phyloP scores from a whole-genome alignment of 2,113 vertebrate species.

The Oreocharis arfaki region DNA sequence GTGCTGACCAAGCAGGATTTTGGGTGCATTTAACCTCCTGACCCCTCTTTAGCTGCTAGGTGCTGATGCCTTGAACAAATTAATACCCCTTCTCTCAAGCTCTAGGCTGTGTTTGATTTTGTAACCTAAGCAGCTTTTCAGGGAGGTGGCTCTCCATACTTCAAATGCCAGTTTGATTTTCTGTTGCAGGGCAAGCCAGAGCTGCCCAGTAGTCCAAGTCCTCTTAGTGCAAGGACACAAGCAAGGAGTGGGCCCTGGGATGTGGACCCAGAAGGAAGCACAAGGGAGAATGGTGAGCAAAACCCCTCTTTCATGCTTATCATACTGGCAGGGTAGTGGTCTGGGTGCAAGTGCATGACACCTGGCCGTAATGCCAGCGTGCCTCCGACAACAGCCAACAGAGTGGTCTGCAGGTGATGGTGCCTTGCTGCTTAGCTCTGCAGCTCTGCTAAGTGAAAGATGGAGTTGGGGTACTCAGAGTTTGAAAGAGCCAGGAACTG shows the following conservation, averaged over 20 bases:
- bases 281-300: neutral
- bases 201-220: neutral
- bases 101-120: neutral
- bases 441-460: neutral
- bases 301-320: neutral
- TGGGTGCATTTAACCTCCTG: neutral
- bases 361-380: rapidly evolving
- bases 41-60: neutral
- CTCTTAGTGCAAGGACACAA: neutral
- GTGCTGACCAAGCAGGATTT: neutral
- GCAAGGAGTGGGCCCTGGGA: neutral
- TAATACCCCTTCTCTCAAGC: rapidly evolving
- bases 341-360: neutral
- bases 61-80: neutral
- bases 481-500: neutral
- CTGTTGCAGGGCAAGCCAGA: neutral
- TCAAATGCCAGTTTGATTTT: neutral
- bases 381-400: neutral
- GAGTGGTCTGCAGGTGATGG: neutral
- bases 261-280: rapidly evolving
- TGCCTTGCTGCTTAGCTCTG: neutral
- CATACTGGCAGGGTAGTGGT: neutral
- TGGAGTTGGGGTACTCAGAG: neutral
- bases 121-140: neutral
- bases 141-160: neutral